Conservation (phyloP, 2,113 vertebrate genomes). For the Chroicocephalus ridibundus region DNA sequence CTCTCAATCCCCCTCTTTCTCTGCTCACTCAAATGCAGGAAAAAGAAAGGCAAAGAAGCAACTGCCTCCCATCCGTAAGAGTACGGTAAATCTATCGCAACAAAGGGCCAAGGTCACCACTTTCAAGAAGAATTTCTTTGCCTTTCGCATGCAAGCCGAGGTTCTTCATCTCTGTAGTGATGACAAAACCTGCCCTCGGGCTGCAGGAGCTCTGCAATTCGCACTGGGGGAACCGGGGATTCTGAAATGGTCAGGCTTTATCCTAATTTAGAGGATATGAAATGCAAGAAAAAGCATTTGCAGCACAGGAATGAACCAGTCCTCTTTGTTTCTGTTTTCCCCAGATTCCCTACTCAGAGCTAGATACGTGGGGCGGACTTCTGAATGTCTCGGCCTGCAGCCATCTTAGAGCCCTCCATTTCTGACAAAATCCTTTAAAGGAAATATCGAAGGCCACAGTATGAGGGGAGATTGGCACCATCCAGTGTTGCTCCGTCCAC, state of each 20-base stretch:
- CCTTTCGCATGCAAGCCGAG: background rate
- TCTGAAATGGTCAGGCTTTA: background rate
- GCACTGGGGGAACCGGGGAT: background rate
- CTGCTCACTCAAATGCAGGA: background rate
- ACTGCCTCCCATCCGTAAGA: background rate
- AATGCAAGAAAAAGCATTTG: background rate
- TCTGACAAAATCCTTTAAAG: slow-evolving; percentile 36
- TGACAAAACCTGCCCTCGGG: background rate
- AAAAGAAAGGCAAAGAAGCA: background rate
- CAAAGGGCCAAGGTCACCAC: background rate
- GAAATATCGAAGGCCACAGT: background rate
- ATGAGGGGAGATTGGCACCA: background rate
- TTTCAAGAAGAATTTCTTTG: slow-evolving; percentile 13
- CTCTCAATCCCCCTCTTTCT: background rate
- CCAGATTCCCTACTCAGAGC: background rate
- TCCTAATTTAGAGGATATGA: background rate
- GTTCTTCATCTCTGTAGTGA: background rate
- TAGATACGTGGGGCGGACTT: accelerated
- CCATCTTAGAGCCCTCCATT: background rate
- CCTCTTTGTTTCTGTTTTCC: background rate
- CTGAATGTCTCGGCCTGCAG: background rate
- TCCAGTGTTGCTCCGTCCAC: background rate
- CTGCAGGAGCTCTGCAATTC: background rate
- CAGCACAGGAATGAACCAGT: background rate
- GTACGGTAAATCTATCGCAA: background rate